Conservation (phyloP, 1,140 invertebrate species). For the Zaprionus inermis region DNA sequence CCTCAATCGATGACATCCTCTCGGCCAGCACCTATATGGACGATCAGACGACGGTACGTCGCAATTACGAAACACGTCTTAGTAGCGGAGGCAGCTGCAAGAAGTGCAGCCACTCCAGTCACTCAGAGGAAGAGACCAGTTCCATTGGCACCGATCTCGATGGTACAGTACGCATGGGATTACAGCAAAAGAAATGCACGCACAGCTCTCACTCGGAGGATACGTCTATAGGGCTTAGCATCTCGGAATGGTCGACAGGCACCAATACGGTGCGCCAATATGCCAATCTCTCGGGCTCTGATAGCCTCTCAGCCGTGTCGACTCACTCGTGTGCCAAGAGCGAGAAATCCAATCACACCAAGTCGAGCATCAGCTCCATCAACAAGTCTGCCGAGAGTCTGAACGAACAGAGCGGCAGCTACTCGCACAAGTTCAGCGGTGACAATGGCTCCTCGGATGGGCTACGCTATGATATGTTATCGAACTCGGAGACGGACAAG, state of each 20-base stretch:
- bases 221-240: constrained; percentile 92
- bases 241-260: constrained; percentile 93
- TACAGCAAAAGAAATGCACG: constrained; percentile 90
- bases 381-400: constrained; percentile 83
- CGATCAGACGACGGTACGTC: constrained; percentile 77
- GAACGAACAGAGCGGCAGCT: constrained; percentile 80
- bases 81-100: constrained; percentile 85
- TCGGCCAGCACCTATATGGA: constrained; percentile 84
- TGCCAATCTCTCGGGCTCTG: constrained; percentile 88
- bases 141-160: constrained; percentile 90
- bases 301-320: constrained; percentile 87
- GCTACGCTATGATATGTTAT: constrained; percentile 86
- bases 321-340: constrained; percentile 86
- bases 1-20: constrained; percentile 86
- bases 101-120: constrained; percentile 87
- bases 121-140: constrained; percentile 88
- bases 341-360: constrained; percentile 87
- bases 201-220: constrained; percentile 92
- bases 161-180: constrained; percentile 90
- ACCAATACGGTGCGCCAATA: constrained; percentile 91
- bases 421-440: constrained; percentile 69
- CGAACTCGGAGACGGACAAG: constrained; percentile 86
- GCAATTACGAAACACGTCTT: constrained; percentile 76
- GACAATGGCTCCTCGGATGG: constrained; percentile 83
- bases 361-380: constrained; percentile 85